Percentiles rank a stretch among this genome's conserved stretches.
phyloP scores from a whole-genome alignment of 2,888 invertebrate genomes.

The Nudaria mundana region DNA sequence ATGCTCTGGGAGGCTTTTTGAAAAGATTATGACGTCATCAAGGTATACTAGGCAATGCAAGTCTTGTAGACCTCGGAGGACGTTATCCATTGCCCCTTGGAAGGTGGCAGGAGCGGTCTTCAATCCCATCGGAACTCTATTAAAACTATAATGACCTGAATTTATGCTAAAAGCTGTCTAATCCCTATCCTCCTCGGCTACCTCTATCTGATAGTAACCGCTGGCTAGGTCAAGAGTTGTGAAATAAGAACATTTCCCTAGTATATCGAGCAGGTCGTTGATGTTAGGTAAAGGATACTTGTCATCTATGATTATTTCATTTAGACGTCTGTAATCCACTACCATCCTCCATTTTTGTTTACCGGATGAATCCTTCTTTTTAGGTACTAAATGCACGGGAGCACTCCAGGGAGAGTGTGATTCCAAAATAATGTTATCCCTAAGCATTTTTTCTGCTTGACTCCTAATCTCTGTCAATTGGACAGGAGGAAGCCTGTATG shows the following conservation, averaged over 20 bases:
- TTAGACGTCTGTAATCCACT: too few species aligned
- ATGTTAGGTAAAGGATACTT: too few species aligned
- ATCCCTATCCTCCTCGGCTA: too few species aligned
- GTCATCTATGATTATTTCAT: slow-evolving; percentile 10
- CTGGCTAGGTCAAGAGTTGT: background rate
- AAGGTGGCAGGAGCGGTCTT: too few species aligned
- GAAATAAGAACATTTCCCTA: background rate
- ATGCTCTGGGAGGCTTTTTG: slow-evolving; percentile 11
- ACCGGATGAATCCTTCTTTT: too few species aligned
- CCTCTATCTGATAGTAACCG: background rate
- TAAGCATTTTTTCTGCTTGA: too few species aligned
- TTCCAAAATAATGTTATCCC: background rate
- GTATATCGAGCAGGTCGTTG: slow-evolving; percentile 21
- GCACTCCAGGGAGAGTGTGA: slow-evolving; percentile 13
- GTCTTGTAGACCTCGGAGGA: background rate
- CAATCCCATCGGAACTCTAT: too few species aligned
- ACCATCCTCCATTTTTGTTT: too few species aligned
- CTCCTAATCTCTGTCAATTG: slow-evolving; percentile 22
- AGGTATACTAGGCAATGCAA: background rate
- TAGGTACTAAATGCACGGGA: too few species aligned
- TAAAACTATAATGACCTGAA: too few species aligned
- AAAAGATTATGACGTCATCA: background rate
- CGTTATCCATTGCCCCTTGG: slow-evolving; percentile 3
- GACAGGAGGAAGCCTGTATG: background rate
- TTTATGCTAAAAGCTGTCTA: background rate